A percentile compares a stretch with the other conserved stretches of the same genome.
phyloP scores from a whole-genome alignment of 2,797 vertebrate genomes.

The Artibeus jamaicensis region DNA sequence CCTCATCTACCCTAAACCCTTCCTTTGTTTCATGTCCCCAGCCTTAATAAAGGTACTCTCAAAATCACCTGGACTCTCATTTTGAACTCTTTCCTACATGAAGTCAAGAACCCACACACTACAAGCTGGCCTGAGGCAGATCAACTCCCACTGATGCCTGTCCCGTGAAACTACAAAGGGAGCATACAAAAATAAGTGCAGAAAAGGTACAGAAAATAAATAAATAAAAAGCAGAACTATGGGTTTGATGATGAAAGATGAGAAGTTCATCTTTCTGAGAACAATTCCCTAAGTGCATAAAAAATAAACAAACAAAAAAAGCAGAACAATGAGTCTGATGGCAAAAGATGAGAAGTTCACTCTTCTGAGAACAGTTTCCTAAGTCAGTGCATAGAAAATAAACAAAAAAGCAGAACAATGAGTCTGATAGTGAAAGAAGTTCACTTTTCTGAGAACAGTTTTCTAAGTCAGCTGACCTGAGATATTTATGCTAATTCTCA shows the following conservation, averaged over 20 bases:
- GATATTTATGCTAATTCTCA: not conserved
- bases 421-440: not conserved
- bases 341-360: slow-evolving; percentile 13
- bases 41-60: not conserved
- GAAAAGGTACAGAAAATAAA: not conserved
- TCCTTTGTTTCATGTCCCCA: not conserved
- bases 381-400: not conserved
- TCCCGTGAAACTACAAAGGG: not conserved
- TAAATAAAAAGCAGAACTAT: slow-evolving; percentile 25
- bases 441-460: not conserved
- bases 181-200: not conserved
- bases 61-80: not conserved
- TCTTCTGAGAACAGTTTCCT: not conserved
- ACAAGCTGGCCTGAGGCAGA: not conserved
- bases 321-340: not conserved
- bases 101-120: not conserved
- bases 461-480: not conserved
- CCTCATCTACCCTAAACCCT: not conserved
- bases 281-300: not conserved
- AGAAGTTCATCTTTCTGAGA: not conserved
- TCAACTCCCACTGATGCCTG: not conserved
- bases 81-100: not conserved
- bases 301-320: not conserved
- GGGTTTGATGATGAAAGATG: not conserved
- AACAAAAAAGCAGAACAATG: slow-evolving; percentile 13